A percentile compares a stretch with the other conserved stretches of the same genome.
phyloP scores from a whole-genome alignment of 2,797 vertebrate species.

The Manis pentadactyla region DNA sequence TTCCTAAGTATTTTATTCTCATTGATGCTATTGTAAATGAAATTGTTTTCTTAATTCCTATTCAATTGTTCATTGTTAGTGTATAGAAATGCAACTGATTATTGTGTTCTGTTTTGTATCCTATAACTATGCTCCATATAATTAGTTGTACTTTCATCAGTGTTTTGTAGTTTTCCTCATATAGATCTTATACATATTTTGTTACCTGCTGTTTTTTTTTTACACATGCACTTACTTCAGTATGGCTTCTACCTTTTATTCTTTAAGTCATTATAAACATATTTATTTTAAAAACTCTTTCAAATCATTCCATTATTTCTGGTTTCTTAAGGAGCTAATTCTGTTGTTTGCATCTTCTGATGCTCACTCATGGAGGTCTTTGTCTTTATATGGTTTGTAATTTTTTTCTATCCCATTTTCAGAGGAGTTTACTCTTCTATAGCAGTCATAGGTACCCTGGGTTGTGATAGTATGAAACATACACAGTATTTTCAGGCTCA shows the following conservation, averaged over 20 bases:
- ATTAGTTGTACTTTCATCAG: neutral
- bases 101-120: neutral
- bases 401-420: slow-evolving; percentile 12
- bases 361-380: neutral
- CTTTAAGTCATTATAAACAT: neutral
- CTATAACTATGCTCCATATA: neutral
- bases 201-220: slow-evolving; percentile 7
- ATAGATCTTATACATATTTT: neutral
- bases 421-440: neutral
- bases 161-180: neutral
- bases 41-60: neutral
- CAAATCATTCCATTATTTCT: slow-evolving; percentile 1
- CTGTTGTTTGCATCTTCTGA: neutral
- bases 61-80: neutral
- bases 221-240: neutral
- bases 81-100: neutral
- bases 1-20: neutral
- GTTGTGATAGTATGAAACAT: neutral
- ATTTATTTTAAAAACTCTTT: neutral
- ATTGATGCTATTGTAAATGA: neutral
- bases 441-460: neutral
- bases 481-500: neutral
- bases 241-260: neutral
- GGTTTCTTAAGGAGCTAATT: neutral
- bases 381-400: neutral